These are phyloP conservation scores for Psophia crepitans DNA, from an alignment of 2,113 vertebrate species.

Conservation along the genomic window DNA sequence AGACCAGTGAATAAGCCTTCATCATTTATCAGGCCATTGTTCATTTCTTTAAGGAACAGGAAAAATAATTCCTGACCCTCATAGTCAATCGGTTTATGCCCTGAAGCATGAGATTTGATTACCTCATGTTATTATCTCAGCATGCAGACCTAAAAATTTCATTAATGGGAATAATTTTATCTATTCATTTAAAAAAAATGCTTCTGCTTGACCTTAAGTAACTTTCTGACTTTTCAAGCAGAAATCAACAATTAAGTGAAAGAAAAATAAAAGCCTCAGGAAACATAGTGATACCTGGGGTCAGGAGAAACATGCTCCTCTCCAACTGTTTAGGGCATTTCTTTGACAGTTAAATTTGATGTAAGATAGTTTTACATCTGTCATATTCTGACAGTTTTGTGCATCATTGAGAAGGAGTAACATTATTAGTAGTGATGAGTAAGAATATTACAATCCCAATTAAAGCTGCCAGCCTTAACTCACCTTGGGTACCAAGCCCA, in stretches of 20 bases:
- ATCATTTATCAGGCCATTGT: not conserved
- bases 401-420: constrained; percentile 18
- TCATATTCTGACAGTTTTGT: not conserved
- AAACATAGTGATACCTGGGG: not conserved
- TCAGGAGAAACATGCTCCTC: not conserved
- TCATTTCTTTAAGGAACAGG: not conserved
- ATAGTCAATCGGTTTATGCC: constrained; percentile 3
- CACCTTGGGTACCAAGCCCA: not conserved
- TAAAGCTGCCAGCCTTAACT: not conserved
- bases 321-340: not conserved
- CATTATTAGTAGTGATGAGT: not conserved
- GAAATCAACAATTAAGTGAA: not conserved
- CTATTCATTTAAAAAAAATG: constrained; percentile 5
- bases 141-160: not conserved
- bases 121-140: constrained; percentile 40
- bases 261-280: not conserved
- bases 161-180: constrained; percentile 53
- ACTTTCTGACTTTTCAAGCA: constrained; percentile 19
- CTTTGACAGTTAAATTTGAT: not conserved
- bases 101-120: constrained; percentile 40
- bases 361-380: not conserved
- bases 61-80: constrained; percentile 1
- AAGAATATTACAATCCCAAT: not conserved
- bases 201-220: constrained; percentile 25
- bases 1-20: not conserved